These are phyloP conservation scores for Pteropus alecto DNA, from an alignment of 2,113 vertebrate genomes.

Conservation along the genomic window DNA sequence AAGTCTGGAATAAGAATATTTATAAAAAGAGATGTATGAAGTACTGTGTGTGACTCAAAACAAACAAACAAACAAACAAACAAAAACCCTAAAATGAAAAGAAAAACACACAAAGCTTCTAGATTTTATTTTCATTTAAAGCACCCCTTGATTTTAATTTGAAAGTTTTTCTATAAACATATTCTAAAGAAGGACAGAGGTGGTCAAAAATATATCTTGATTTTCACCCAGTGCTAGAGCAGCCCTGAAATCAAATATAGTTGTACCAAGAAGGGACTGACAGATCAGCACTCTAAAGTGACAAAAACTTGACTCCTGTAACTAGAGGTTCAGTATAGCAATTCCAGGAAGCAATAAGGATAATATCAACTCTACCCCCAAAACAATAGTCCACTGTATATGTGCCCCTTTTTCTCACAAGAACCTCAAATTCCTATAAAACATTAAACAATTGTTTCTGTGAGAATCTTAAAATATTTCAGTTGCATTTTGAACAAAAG, in stretches of 20 bases:
- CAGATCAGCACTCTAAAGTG: not conserved
- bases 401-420: not conserved
- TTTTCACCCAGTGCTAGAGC: not conserved
- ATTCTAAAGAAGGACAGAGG: not conserved
- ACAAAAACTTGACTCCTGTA: not conserved
- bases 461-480: not conserved
- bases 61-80: not conserved
- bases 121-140: not conserved
- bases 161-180: not conserved
- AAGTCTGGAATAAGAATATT: not conserved
- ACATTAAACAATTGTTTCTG: not conserved
- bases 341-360: no score
- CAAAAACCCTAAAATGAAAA: not conserved
- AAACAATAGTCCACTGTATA: not conserved
- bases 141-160: not conserved
- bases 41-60: not conserved
- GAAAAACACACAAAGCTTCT: not conserved
- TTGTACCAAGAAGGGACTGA: not conserved
- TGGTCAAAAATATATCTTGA: not conserved
- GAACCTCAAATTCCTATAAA: not conserved
- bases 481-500: not conserved
- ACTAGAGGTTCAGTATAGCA: not conserved
- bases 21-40: not conserved
- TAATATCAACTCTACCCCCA: not conserved
- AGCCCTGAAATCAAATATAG: not conserved